A percentile compares a stretch with the other conserved stretches of the same genome.
phyloP scores from a whole-genome alignment of 2,797 vertebrate species.

The Megaceryle alcyon region DNA sequence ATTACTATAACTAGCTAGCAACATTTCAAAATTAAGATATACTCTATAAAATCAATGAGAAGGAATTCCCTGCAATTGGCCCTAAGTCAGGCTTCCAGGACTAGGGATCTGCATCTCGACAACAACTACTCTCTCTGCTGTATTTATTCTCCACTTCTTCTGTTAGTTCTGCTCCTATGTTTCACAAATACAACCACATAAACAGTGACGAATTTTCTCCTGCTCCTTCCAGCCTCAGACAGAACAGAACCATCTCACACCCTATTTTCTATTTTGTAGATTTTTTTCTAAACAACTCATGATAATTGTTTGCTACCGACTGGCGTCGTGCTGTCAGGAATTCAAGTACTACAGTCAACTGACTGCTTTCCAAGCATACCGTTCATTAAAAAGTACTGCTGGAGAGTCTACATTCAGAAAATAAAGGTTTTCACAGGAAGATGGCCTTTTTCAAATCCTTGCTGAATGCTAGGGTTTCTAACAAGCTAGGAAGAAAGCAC shows the following conservation, averaged over 20 bases:
- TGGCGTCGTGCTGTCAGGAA: not conserved
- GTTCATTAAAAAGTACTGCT: not conserved
- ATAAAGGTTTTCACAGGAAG: not conserved
- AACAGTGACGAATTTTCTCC: constrained; percentile 17
- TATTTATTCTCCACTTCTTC: constrained; percentile 37
- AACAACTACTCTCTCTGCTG: not conserved
- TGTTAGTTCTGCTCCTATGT: not conserved
- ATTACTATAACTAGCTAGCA: constrained; percentile 51
- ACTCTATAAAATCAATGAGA: not conserved
- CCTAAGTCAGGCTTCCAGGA: not conserved
- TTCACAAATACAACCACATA: constrained; percentile 10
- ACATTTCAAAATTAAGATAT: constrained; percentile 15
- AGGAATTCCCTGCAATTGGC: constrained; percentile 13
- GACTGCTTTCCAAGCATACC: not conserved
- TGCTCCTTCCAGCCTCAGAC: constrained; percentile 3
- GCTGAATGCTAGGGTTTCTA: not conserved
- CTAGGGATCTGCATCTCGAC: not conserved
- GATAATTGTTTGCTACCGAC: not conserved
- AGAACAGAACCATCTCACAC: not conserved
- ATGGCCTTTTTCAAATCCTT: not conserved
- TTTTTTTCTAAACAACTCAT: not conserved
- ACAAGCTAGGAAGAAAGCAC: not conserved
- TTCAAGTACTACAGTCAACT: not conserved
- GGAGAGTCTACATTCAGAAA: not conserved
- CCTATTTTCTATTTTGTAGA: not conserved